phyloP scores from a whole-genome alignment of 2,888 invertebrate genomes.

The Apomyelois bistriatella region DNA sequence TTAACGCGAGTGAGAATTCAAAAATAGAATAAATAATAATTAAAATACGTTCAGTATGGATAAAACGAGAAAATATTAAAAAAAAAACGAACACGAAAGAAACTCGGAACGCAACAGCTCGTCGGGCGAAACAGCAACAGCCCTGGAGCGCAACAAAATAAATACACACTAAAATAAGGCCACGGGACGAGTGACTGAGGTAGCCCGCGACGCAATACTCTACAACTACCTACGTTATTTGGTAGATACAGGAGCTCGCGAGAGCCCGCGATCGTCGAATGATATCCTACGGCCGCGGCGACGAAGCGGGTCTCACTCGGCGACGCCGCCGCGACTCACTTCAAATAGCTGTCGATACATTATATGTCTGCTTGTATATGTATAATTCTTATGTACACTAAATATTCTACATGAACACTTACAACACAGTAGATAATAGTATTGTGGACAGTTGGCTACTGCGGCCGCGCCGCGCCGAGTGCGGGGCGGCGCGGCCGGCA shows the following conservation, averaged over 20 bases:
- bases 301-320: constrained; percentile 32
- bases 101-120: constrained; percentile 71
- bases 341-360: constrained; percentile 46
- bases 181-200: constrained; percentile 77
- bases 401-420: constrained; percentile 73
- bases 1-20: constrained; percentile 66
- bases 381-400: constrained; percentile 72
- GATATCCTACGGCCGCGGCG: constrained; percentile 28
- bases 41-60: constrained; percentile 64
- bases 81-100: constrained; percentile 70
- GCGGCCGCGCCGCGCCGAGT: constrained; percentile 47
- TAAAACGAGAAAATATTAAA: constrained; percentile 61
- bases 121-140: constrained; percentile 74
- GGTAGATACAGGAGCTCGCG: constrained; percentile 36
- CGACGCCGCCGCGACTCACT: constrained; percentile 29
- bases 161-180: constrained; percentile 69
- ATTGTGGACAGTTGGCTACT: constrained; percentile 68
- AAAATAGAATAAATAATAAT: constrained; percentile 75
- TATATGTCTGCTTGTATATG: constrained; percentile 60
- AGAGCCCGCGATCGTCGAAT: constrained; percentile 16
- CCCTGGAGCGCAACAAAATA: constrained; percentile 75
- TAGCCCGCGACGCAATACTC: constrained; percentile 72
- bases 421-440: constrained; percentile 71
- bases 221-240: constrained; percentile 54
- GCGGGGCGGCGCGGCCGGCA: constrained; percentile 50